A percentile compares a stretch with the other conserved stretches of the same genome.
Evolutionary conservation across 1,140 invertebrate species (phyloP).

Genomic region (Artemia franciscana): DNA sequence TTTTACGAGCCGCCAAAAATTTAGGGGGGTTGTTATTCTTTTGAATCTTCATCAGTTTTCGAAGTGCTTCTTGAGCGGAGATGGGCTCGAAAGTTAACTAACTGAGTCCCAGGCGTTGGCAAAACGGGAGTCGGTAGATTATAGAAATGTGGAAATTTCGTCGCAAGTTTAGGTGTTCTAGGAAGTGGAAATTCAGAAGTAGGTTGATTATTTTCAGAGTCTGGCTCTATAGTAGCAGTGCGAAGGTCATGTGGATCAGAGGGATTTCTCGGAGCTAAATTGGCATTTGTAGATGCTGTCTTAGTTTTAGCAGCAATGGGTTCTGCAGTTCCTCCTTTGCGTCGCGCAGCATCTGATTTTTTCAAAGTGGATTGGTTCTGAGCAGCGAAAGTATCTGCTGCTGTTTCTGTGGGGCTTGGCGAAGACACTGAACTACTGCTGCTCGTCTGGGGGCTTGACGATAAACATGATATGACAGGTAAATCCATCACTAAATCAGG

Average conservation of each 20-base stretch:
- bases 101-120: constrained; percentile 14
- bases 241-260: neutral
- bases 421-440: constrained; percentile 4
- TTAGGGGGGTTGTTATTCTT: no score
- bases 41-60: neutral
- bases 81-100: neutral
- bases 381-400: constrained; percentile 44
- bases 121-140: constrained; percentile 15
- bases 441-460: constrained; percentile 24
- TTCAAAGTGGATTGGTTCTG: constrained; percentile 59
- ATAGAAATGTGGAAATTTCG: constrained; percentile 1
- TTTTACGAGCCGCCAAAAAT: no score
- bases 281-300: constrained; percentile 13
- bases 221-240: constrained; percentile 8
- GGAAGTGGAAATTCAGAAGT: constrained; percentile 25
- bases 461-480: constrained; percentile 25
- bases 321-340: constrained; percentile 16
- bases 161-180: constrained; percentile 15
- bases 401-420: constrained; percentile 36
- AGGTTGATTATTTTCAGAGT: constrained; percentile 15
- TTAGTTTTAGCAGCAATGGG: constrained; percentile 10
- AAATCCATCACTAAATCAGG: constrained; percentile 75
- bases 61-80: neutral
- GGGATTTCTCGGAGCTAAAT: neutral
- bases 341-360: constrained; percentile 23